These are phyloP conservation scores for Leptothorax acervorum DNA, from an alignment of 2,888 invertebrate species.

Conservation along the genomic window DNA sequence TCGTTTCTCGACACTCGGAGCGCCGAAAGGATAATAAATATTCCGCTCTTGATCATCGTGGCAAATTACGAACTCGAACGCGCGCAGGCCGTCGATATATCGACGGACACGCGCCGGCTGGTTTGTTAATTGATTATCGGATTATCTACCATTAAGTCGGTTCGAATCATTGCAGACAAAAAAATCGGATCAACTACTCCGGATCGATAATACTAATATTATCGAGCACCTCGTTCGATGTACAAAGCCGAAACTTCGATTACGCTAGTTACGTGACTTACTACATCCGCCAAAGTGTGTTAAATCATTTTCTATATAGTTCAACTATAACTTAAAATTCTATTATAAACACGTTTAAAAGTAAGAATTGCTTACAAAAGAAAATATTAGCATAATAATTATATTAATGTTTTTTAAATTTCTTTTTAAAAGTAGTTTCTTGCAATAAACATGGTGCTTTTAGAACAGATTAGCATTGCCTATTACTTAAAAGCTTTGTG, in stretches of 20 bases:
- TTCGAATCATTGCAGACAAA: constrained; percentile 28
- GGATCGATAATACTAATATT: constrained; percentile 30
- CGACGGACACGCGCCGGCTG: constrained; percentile 16
- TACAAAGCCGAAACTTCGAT: neutral
- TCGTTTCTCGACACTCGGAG: constrained; percentile 1
- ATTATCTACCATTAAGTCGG: constrained; percentile 47
- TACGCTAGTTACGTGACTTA: neutral
- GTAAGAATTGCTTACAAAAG: neutral
- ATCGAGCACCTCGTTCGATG: constrained; percentile 1
- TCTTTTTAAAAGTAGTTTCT: neutral
- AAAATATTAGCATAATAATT: neutral
- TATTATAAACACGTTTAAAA: neutral
- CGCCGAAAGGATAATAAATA: constrained; percentile 40
- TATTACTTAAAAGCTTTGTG: constrained; percentile 23
- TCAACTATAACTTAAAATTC: neutral
- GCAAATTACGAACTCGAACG: constrained; percentile 68
- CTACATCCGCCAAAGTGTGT: neutral
- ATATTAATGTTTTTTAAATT: neutral
- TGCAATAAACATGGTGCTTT: neutral
- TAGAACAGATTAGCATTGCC: neutral
- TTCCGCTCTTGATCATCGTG: constrained; percentile 67
- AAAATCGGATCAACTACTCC: constrained; percentile 21
- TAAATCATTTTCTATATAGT: neutral
- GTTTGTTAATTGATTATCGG: constrained; percentile 65
- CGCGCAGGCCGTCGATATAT: constrained; percentile 50